phyloP scores from a whole-genome alignment of 2,113 vertebrate species.

The Nothoprocta perdicaria region DNA sequence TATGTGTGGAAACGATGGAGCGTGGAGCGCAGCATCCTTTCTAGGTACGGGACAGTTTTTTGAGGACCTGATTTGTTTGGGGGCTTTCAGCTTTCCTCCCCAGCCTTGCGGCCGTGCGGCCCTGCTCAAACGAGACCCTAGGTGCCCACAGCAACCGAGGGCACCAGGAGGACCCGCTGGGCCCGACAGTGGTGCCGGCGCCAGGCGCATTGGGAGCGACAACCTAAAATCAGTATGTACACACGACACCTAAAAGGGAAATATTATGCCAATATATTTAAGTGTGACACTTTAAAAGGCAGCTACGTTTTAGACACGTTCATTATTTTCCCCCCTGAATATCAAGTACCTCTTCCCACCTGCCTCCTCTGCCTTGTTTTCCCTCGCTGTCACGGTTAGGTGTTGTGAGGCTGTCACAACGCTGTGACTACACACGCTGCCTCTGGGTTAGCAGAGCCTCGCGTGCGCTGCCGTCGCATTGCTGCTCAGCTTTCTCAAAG shows the following conservation, averaged over 20 bases:
- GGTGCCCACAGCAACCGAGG: background rate
- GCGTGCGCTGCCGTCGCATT: slow-evolving; percentile 8
- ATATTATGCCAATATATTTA: slow-evolving; percentile 60
- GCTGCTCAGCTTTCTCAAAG: background rate
- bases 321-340: slow-evolving; percentile 63
- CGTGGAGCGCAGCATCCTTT: background rate
- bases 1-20: background rate
- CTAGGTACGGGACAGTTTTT: background rate
- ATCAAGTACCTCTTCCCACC: slow-evolving; percentile 43
- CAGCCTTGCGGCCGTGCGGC: background rate
- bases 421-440: slow-evolving; percentile 31
- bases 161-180: background rate
- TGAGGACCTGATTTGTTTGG: background rate
- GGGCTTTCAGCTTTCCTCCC: background rate
- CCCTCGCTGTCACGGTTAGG: slow-evolving; percentile 42
- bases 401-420: slow-evolving; percentile 63
- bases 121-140: background rate
- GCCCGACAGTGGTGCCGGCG: background rate
- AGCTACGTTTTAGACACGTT: slow-evolving; percentile 52
- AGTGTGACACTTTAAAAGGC: slow-evolving; percentile 20
- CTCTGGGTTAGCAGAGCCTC: slow-evolving; percentile 34
- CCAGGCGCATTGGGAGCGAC: background rate
- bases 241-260: slow-evolving; percentile 35
- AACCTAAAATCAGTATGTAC: slow-evolving; percentile 32
- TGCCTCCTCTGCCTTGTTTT: slow-evolving; percentile 51